Evolutionary conservation across 1,140 invertebrate genomes (phyloP), one percentile per base, ranked within the genome.

Genomic region (Temnothorax curvispinosus): DNA sequence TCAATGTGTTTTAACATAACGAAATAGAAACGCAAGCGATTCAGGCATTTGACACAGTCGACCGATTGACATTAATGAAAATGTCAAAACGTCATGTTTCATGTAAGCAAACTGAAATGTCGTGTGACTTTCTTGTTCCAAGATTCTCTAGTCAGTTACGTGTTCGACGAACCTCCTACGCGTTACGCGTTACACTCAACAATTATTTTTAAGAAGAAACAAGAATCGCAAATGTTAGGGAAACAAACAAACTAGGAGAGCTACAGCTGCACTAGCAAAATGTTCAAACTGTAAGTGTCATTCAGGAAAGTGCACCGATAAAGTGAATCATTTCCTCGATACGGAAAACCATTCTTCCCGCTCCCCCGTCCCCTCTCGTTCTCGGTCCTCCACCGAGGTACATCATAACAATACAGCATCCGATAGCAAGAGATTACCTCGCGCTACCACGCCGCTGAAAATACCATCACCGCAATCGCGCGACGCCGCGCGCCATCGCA

Each of bases 391-490:
- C 13, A 21, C 0, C 56, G n/a, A 52, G 15, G 11, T 75, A 84
- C 58, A 27, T 77, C 82, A 50, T 77, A 85, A 85, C 44, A 84
- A 75, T 75, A n/a, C 72, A 60, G 38, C 44, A 85, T 85, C 32
- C 44, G 72, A 77, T 78, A 52, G 32, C 52, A 35, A 56, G 21
- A 74, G 67, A 82, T 82, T 74, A 82, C 47, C 15, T 81, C 64
- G 35, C 44, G 32, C 47, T 21, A 81, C n/a, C 77, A 27, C 27
- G 27, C 11, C 62, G 62, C 41, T 47, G 56, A 50, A 75, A 62
- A 84, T 84, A 60, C 27, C 38, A 72, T 44, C 47, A 47, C 54
- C 21, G 65, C 44, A 58, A 54, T 72, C 41, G 32, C 32, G n/a
- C 54, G 67, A 44, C 13, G 41, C 27, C n/a, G 27, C 27, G 27